phyloP scores from a whole-genome alignment of 1,140 invertebrate species.

The Diachasma alloeum region DNA sequence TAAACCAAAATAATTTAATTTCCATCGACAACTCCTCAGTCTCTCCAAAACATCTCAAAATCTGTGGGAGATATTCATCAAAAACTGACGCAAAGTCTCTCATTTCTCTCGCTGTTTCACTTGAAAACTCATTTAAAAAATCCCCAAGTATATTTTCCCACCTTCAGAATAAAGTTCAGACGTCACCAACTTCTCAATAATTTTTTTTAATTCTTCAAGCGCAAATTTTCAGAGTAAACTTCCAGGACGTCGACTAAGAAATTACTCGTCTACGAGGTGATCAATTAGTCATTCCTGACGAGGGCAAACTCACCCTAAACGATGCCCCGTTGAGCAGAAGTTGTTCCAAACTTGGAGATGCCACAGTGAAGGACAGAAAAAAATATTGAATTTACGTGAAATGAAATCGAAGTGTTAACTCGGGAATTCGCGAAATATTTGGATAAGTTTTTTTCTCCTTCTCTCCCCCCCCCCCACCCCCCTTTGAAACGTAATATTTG shows the following conservation, averaged over 20 bases:
- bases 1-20: background rate
- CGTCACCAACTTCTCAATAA: background rate
- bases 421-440: background rate
- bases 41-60: no score
- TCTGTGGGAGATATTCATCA: no score
- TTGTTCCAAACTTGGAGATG: background rate
- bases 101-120: no score
- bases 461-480: background rate
- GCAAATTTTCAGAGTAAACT: background rate
- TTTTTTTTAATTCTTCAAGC: background rate
- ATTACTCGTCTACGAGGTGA: slow-evolving; percentile 2
- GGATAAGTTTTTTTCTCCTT: background rate
- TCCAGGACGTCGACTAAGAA: background rate
- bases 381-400: background rate
- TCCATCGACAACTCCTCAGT: background rate
- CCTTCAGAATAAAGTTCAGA: background rate
- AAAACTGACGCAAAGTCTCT: background rate
- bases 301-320: background rate
- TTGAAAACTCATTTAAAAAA: no score
- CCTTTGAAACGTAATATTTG: background rate
- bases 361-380: background rate
- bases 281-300: slow-evolving; percentile 8
- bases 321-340: background rate
- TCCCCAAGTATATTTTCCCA: no score
- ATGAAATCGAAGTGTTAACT: background rate